Conservation (phyloP, 1,140 invertebrate genomes). For the Adoxophyes honmai region DNA sequence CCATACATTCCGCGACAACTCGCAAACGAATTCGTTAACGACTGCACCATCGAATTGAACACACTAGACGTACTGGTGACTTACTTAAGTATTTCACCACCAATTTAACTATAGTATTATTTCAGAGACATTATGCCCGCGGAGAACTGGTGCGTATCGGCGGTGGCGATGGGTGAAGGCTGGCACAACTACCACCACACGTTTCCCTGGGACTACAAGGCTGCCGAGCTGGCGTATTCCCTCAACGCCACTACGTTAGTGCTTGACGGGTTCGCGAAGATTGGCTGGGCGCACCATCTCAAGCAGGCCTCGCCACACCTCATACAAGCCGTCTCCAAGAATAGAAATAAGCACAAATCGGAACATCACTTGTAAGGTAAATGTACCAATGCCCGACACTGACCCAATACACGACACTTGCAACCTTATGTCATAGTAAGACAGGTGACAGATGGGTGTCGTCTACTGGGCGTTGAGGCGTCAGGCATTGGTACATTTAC, state of each 20-base stretch:
- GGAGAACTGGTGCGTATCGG: slow-evolving; percentile 80
- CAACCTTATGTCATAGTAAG: too few species aligned
- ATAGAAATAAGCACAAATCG: slow-evolving; percentile 17
- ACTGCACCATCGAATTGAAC: too few species aligned
- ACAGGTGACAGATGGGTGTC: too few species aligned
- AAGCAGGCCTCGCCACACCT: slow-evolving; percentile 80
- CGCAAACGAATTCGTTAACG: too few species aligned
- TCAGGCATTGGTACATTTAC: too few species aligned
- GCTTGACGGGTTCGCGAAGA: slow-evolving; percentile 82
- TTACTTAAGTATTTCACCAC: neutral
- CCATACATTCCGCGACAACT: too few species aligned
- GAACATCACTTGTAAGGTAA: too few species aligned
- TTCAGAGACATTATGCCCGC: slow-evolving; percentile 81
- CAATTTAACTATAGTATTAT: slow-evolving; percentile 26
- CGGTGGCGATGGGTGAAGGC: slow-evolving; percentile 81
- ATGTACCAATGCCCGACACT: too few species aligned
- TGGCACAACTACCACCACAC: slow-evolving; percentile 96
- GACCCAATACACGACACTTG: too few species aligned
- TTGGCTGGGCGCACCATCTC: slow-evolving; percentile 90
- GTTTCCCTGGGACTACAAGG: slow-evolving; percentile 92
- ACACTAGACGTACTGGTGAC: too few species aligned
- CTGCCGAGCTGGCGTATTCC: slow-evolving; percentile 80
- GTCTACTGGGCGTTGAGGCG: too few species aligned
- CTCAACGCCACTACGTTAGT: slow-evolving; percentile 80
- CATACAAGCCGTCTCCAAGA: slow-evolving; percentile 73